Conservation (phyloP, 2,888 invertebrate species). For the Galeruca laticollis region DNA sequence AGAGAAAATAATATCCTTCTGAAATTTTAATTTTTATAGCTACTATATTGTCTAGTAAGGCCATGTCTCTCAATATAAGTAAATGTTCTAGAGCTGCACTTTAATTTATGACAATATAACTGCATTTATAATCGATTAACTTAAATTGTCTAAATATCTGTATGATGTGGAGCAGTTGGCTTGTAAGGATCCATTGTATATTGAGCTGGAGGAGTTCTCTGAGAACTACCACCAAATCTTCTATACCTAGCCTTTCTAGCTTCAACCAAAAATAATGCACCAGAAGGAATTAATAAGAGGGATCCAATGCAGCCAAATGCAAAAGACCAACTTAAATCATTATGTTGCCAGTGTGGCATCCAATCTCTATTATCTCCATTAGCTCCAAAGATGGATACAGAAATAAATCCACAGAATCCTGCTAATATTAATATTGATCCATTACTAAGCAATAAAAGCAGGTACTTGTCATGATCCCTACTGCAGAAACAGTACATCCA, state of each 20-base stretch:
- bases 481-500: conserved; percentile 81
- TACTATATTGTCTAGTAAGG: too few relatives aligned
- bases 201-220: conserved; percentile 69
- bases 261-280: conserved; percentile 85
- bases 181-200: conserved; percentile 75
- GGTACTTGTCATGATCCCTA: conserved; percentile 81
- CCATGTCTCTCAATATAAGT: not conserved
- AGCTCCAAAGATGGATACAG: conserved; percentile 89
- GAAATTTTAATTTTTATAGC: too few relatives aligned
- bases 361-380: conserved; percentile 92
- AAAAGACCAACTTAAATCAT: conserved; percentile 94
- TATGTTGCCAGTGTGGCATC: conserved; percentile 97
- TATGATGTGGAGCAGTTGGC: conserved; percentile 69
- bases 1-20: not conserved
- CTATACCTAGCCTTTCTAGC: conserved; percentile 83
- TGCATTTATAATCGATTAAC: not conserved
- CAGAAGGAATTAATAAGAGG: conserved; percentile 79
- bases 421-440: conserved; percentile 80
- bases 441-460: conserved; percentile 79
- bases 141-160: conserved; percentile 73
- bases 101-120: not conserved
- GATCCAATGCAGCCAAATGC: conserved; percentile 87
- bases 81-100: too few relatives aligned
- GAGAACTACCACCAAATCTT: conserved; percentile 76
- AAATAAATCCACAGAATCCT: conserved; percentile 84